Conservation (phyloP, 2,113 vertebrate species). For the Rhea americana region DNA sequence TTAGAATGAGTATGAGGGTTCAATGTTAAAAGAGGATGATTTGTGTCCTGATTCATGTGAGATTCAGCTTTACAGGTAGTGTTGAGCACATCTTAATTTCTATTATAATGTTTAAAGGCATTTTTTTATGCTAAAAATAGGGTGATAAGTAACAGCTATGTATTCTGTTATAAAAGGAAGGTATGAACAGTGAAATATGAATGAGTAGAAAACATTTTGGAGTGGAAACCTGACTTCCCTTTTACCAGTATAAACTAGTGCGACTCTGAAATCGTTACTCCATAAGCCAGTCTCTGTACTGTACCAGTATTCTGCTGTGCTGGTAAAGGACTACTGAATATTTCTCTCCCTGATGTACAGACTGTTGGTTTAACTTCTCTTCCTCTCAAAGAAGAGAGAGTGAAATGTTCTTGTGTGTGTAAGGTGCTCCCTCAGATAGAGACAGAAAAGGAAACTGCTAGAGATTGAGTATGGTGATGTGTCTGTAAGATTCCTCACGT, state of each 20-base stretch:
- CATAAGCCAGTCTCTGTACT: not conserved
- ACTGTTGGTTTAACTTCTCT: not conserved
- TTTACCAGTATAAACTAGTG: not conserved
- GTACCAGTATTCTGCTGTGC: not conserved
- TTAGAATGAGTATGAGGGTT: not conserved
- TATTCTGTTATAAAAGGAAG: not conserved
- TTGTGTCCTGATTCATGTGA: not conserved
- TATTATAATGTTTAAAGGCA: not conserved
- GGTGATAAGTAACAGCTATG: fast-evolving
- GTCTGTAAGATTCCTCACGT: too few species aligned
- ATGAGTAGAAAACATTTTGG: not conserved
- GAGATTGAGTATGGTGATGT: too few species aligned
- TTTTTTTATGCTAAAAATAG: not conserved
- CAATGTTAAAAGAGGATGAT: not conserved
- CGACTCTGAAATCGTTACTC: not conserved
- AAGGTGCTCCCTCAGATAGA: too few species aligned
- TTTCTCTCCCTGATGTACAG: not conserved
- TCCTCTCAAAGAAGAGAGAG: not conserved
- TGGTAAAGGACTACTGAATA: too few species aligned
- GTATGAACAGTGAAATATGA: not conserved
- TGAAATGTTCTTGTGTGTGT: not conserved
- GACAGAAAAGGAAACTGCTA: too few species aligned
- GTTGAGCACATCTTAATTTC: not conserved
- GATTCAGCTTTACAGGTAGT: not conserved
- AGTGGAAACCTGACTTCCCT: not conserved